Percentiles rank a stretch among this genome's conserved stretches.
These are phyloP conservation scores for Eudasyphora cyanicolor DNA, from an alignment of 2,888 invertebrate species.

Conservation along the genomic window DNA sequence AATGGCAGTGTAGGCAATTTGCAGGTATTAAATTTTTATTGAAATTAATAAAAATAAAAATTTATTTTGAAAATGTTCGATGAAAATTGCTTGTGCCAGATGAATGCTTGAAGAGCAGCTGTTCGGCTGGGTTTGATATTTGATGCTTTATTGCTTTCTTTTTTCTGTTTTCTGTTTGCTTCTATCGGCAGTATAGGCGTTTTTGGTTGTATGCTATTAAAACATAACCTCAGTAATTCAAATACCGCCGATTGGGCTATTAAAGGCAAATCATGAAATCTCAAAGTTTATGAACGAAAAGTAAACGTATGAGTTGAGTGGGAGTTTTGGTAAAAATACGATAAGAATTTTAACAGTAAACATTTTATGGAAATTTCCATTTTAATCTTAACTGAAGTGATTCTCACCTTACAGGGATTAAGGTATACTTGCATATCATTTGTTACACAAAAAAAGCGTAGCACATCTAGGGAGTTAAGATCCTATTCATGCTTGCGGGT, in stretches of 20 bases:
- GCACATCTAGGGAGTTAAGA: too few species aligned
- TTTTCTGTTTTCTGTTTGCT: neutral
- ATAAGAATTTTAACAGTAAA: neutral
- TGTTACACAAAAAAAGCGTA: too few species aligned
- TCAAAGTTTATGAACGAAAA: neutral
- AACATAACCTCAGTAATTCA: neutral
- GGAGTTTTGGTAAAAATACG: neutral
- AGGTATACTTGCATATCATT: too few species aligned
- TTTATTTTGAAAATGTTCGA: conserved; percentile 7
- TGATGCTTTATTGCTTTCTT: neutral
- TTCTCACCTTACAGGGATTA: too few species aligned
- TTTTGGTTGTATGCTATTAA: neutral
- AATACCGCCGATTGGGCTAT: neutral
- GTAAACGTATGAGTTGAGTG: neutral
- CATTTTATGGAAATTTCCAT: too few species aligned
- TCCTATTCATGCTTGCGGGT: too few species aligned
- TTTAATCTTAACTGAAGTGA: too few species aligned
- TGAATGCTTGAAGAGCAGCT: neutral
- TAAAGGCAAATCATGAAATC: conserved; percentile 3
- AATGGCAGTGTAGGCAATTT: conserved; percentile 57
- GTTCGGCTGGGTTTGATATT: neutral
- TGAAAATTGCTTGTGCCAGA: neutral
- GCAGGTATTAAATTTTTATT: conserved; percentile 64
- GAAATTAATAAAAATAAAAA: conserved; percentile 54
- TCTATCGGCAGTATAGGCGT: neutral